Evolutionary conservation across 2,113 vertebrate genomes (phyloP), one percentile per base, ranked within the genome.

Genomic region (Tenrec ecaudatus): DNA sequence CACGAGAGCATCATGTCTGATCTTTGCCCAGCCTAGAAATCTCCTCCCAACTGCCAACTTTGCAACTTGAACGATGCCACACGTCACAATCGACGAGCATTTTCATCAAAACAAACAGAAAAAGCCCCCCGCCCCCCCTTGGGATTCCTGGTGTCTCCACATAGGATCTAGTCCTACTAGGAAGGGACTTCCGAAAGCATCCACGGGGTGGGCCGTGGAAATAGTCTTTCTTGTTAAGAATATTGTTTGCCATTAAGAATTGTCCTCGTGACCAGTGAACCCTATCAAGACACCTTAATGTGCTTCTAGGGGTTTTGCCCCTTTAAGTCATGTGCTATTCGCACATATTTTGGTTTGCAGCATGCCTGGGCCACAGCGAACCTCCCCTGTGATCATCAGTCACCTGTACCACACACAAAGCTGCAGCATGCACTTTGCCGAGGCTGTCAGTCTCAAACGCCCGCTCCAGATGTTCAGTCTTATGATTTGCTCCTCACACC

Each of bases 81-180:
- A 22, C 81, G 29, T 25, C 29, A 6, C 3, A 0, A 73, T 62
- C 16, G 0, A 20, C 0, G 76, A 27, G 3, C 68, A n/a, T 47
- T 80, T 53, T 84, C 4, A 14, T 93, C 86, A 78, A 31, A 66
- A 8, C 23, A 43, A 84, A 9, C 75, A 80, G 78, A 31, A 68
- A 95, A 25, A n/a, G n/a, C n/a, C n/a, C n/a, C n/a, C n/a, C n/a
- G n/a, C n/a, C 69, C 60, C 36, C 62, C 53, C 27, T 7, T 2
- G 0, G 89, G 23, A 86, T 80, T 57, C 66, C 14, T 71, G 64
- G 4, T 64, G 38, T 90, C 29, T 66, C 36, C 60, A 11, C 17
- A 0, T 22, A n/a, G 29, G 29, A 57, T 23, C 36, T 78, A 68
- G 8, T 84, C 69, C 29, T 69, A 5, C 6, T 58, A 38, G 71